Percentiles rank a stretch among this genome's conserved stretches.
phyloP scores from a whole-genome alignment of 2,888 invertebrate genomes.

The Melipona beecheii region DNA sequence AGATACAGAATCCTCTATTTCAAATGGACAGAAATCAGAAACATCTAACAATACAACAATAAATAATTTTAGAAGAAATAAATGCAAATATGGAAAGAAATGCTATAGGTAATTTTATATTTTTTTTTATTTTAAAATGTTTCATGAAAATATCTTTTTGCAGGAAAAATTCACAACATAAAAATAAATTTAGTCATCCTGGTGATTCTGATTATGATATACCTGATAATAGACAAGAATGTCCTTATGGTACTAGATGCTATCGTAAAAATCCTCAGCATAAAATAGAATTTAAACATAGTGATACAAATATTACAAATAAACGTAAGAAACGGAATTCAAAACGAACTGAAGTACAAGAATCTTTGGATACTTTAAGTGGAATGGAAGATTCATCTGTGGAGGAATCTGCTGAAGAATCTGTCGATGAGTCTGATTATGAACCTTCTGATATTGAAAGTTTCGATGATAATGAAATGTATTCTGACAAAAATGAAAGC shows the following conservation, averaged over 20 bases:
- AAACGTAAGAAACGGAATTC: not conserved
- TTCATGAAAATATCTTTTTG: conserved; percentile 58
- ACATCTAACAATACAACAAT: not conserved
- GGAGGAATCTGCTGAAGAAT: conserved; percentile 76
- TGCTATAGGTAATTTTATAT: conserved; percentile 87
- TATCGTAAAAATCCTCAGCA: conserved; percentile 87
- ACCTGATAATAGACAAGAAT: conserved; percentile 84
- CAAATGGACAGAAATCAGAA: not conserved
- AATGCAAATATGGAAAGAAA: conserved; percentile 87
- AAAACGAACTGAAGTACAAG: conserved; percentile 14
- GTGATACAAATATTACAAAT: not conserved
- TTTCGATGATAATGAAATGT: conserved; percentile 64
- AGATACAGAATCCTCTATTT: not conserved
- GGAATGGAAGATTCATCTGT: conserved; percentile 18
- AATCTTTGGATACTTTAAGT: conserved; percentile 9
- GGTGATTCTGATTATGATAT: conserved; percentile 87
- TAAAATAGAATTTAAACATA: conserved; percentile 85
- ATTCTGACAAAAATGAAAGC: conserved; percentile 37
- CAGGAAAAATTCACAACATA: conserved; percentile 88
- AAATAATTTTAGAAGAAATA: conserved; percentile 81
- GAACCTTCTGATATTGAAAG: conserved; percentile 71
- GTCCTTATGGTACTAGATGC: conserved; percentile 87
- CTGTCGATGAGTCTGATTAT: conserved; percentile 80
- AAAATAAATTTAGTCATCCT: conserved; percentile 87
- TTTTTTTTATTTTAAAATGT: not conserved